Evolutionary conservation across 37 sponge, comb jelly and placozoan genomes (phyloP).

Genomic region (Oscarella lobularis): DNA sequence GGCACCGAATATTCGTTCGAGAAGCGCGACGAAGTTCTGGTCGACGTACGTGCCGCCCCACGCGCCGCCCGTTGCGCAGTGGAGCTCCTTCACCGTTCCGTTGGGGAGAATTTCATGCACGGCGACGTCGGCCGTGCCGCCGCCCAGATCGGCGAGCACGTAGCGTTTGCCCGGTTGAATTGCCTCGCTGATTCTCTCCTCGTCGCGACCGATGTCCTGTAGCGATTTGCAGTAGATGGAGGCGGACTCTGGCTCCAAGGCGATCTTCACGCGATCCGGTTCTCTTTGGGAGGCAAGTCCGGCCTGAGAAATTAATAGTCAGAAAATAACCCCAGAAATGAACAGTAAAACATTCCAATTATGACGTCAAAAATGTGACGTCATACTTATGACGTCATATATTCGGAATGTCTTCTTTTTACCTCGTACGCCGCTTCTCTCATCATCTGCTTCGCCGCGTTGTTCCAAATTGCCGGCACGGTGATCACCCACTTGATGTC

Average conservation of each 20-base stretch:
- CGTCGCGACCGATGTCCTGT: background rate
- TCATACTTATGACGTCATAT: too few relatives aligned
- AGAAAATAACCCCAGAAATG: too few relatives aligned
- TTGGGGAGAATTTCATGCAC: background rate
- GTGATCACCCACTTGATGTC: background rate
- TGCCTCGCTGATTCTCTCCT: background rate
- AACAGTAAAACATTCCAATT: too few relatives aligned
- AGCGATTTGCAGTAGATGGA: background rate
- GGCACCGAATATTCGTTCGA: background rate
- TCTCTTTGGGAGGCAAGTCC: background rate
- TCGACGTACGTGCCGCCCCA: background rate
- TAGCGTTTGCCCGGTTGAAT: background rate
- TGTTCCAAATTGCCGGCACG: background rate
- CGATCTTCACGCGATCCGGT: background rate
- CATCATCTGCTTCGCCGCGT: background rate
- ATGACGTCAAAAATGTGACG: too few relatives aligned
- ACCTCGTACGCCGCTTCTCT: background rate
- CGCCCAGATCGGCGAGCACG: background rate
- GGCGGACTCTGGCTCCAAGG: background rate
- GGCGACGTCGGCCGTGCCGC: background rate
- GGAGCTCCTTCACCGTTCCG: background rate
- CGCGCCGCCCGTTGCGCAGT: background rate
- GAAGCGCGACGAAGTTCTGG: background rate
- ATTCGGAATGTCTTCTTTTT: background rate
- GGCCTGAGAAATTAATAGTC: background rate